Base-by-base conservation (phyloP, 2,888 invertebrate species). In the Scaptomyza tumidula region DNA sequence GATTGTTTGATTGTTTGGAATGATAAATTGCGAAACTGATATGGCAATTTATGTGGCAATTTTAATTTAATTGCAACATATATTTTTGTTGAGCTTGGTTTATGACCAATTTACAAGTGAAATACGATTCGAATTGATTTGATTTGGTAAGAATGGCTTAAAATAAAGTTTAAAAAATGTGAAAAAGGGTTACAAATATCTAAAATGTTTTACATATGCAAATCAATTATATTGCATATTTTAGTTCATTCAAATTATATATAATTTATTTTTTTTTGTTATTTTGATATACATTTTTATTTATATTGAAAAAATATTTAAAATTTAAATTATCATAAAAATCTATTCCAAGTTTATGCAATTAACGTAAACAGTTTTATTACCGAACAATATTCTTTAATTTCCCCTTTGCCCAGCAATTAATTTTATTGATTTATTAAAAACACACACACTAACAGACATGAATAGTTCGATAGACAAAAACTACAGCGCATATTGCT, bases 31-130 rank as follows among this genome's bases (percentile, higher is more conserved):
- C 45, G 45, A 60, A 68, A 75, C 67, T 78, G 73, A 73, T 71
- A 71, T 69, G 44, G 29, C 79, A 85, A 83, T 85, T 78, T 82
- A 87, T 87, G 67, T 64, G 64, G 59, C 64, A 71, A 71, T 68
- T 78, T 57, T 54, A 46, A 61, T 74, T 70, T 81, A 85, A 86
- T 86, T 83, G 67, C 48, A 27, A 49, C 50, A 53, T 50, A 53
- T 50, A 56, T 55, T 59, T 59, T 56, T 59, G 48, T 50, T 41
- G 33, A 43, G 35, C 16, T 19, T 57, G 49, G 41, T 46, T 60
- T 56, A 53, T 27, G 58, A 19, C 9, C 43, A 43, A 71, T 59
- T 52, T 56, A 43, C 43, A 44, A 49, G 46, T 53, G 53, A 66
- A 53, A 66, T 44, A 33, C 35, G 44, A 39, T 33, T 43, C 45